phyloP scores from a whole-genome alignment of 2,797 vertebrate species.

The Myotis findleyi region DNA sequence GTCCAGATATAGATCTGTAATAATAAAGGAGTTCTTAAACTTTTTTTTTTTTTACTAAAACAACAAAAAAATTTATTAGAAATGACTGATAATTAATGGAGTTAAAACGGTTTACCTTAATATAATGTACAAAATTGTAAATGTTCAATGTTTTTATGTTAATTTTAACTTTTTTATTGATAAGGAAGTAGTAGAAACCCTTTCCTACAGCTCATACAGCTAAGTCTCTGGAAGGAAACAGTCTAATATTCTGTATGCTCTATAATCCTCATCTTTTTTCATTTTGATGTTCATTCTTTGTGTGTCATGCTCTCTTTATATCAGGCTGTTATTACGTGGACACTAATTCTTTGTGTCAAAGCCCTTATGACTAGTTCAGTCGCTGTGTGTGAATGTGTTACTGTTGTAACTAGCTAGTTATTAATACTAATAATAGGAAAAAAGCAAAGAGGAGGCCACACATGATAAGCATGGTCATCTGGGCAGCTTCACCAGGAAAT shows the following conservation, averaged over 20 bases:
- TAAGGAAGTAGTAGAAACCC: background rate
- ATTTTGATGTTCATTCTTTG: background rate
- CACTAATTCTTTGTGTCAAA: constrained; percentile 16
- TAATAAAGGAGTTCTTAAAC: background rate
- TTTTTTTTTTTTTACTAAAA: background rate
- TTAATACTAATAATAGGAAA: background rate
- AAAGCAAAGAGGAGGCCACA: background rate
- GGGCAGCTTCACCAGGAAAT: background rate
- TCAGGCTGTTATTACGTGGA: background rate
- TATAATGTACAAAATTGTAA: background rate
- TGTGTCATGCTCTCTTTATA: background rate
- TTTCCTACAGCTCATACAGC: background rate
- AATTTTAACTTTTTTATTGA: background rate
- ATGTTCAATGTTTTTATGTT: background rate
- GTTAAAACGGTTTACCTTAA: background rate
- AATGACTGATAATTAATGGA: background rate
- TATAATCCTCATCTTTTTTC: background rate
- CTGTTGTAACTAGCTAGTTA: background rate
- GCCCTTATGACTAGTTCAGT: background rate
- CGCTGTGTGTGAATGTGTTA: background rate
- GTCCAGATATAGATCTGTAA: background rate
- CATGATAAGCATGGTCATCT: background rate
- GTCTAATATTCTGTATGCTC: background rate
- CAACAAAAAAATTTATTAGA: background rate
- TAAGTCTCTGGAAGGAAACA: background rate